These are phyloP conservation scores for Strix aluco DNA, from an alignment of 2,113 vertebrate species.

Conservation along the genomic window DNA sequence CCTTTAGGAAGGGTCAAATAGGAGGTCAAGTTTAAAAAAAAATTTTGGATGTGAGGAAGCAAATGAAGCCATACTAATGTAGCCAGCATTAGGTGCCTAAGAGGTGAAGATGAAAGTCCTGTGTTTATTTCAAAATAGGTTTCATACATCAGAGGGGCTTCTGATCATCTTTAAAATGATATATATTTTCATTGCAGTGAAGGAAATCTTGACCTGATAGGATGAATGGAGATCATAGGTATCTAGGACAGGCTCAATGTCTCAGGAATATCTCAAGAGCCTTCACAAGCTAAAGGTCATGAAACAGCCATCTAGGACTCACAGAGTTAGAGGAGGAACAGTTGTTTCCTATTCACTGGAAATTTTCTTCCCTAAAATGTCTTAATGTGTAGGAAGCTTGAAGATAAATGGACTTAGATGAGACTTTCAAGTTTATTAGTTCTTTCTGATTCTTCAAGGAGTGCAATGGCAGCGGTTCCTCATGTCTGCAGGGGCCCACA, in stretches of 20 bases:
- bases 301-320: background rate
- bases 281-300: background rate
- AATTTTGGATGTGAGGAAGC: background rate
- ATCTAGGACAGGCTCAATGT: background rate
- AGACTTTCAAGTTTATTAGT: background rate
- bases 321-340: background rate
- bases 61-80: background rate
- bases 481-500: background rate
- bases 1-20: conserved; percentile 59
- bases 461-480: background rate
- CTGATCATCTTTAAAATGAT: conserved; percentile 6
- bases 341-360: background rate
- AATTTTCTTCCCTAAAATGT: background rate
- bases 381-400: background rate
- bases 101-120: conserved; percentile 8
- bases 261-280: background rate
- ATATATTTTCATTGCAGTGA: background rate
- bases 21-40: conserved; percentile 30
- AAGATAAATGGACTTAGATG: background rate
- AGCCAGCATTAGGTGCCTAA: background rate
- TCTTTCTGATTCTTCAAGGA: conserved; percentile 3
- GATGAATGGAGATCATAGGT: background rate
- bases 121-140: background rate
- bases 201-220: background rate
- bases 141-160: background rate